Base-by-base conservation (phyloP, 2,888 invertebrate species). In the Torymus texanus region DNA sequence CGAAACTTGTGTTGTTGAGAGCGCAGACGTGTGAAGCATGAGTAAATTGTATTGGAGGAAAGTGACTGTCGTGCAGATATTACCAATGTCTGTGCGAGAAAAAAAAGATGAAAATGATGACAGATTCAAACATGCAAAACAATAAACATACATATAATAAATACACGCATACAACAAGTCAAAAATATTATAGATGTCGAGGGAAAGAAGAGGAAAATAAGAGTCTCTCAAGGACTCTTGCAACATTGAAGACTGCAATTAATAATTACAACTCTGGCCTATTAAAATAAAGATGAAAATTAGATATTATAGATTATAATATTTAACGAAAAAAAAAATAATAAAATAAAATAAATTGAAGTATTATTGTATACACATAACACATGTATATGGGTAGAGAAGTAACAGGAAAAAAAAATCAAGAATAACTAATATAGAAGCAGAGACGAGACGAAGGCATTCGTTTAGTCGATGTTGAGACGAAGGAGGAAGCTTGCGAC, bases 201-300 rank as follows among this genome's bases (percentile, higher is more conserved):
- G 50, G 24, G 51, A 58, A 24, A 70, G 53, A 58, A 65, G 50
- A 16, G 50, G 50, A 50, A 51, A 70, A 62, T 53, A 70, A 63
- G 56, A 74, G 67, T 61, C 29, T 58, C 75, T 79, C 76, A 73
- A 79, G 12, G 18, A 74, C 59, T 75, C 75, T 84, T 85, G 83
- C 85, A 86, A 85, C 85, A 86, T 84, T 87, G 85, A 87, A 88
- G 88, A 88, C 88, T 88, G 88, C 87, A 88, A 88, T 87, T 87
- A 87, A 85, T 86, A 86, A 88, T 85, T 85, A 86, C 84, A 86
- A 88, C 86, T 86, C 87, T 88, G 88, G 88, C 88, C 88, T 88
- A 88, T 85, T 85, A 83, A 84, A 84, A 82, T 84, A 83, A 83
- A 83, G n/a, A 72, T 66, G 21, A 74, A 70, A 81, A 81, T 82